Evolutionary conservation across 2,888 invertebrate species (phyloP).

Genomic region (Drosophila eohydei): DNA sequence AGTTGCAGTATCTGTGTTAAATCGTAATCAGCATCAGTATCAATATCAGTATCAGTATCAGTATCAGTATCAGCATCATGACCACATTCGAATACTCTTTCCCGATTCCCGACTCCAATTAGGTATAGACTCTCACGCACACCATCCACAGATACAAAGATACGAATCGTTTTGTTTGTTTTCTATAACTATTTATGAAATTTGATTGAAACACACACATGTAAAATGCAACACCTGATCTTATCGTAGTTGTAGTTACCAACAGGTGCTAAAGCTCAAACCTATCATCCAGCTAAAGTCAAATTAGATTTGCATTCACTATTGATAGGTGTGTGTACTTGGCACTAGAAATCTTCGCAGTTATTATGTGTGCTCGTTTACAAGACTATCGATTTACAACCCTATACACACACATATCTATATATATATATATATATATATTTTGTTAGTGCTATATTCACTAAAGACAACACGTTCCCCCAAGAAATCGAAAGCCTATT

Average conservation of each 20-base stretch:
- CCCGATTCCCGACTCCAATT: conserved; percentile 27
- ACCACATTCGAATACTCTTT: conserved; percentile 50
- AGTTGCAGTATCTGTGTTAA: conserved; percentile 49
- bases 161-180: conserved; percentile 20
- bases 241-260: conserved; percentile 44
- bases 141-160: conserved; percentile 36
- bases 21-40: conserved; percentile 40
- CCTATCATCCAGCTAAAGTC: conserved; percentile 28
- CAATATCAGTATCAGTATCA: conserved; percentile 40
- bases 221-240: conserved; percentile 18
- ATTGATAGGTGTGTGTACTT: conserved; percentile 55
- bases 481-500: conserved; percentile 85
- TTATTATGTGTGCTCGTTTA: conserved; percentile 13
- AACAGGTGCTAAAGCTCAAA: conserved; percentile 25
- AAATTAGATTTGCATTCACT: conserved; percentile 27
- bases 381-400: conserved; percentile 7
- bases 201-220: conserved; percentile 2
- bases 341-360: conserved; percentile 32
- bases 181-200: conserved; percentile 3
- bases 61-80: conserved; percentile 47
- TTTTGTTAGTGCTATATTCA: conserved; percentile 4
- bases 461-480: conserved; percentile 71
- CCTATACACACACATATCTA: not conserved
- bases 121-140: conserved; percentile 36
- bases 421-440: not conserved